Base-by-base conservation (phyloP, 2,113 vertebrate species). In the Thoracochromis brauschi region DNA sequence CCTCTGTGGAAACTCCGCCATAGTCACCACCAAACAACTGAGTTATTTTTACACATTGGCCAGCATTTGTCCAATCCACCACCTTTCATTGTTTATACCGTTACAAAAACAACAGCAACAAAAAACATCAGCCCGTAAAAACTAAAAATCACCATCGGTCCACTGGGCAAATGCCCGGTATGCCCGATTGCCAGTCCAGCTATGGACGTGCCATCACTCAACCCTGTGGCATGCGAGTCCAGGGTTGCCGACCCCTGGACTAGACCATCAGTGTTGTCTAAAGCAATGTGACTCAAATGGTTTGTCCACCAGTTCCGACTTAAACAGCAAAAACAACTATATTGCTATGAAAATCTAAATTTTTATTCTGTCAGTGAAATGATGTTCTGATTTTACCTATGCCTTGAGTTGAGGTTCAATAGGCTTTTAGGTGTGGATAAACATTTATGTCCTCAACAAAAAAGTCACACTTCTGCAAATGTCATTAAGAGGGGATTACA, bases 141-240 rank as follows among this genome's bases (percentile, higher is more conserved):
- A 58, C 0, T 0, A 58, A 29, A 0, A 58, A 29, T 58, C 55
- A 29, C 55, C 2, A 29, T 57, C 24, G 7, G 24, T 1, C 24
- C 24, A 9, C 55, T 9, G 24, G 24, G 24, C 55, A 57, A 16
- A 58, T 29, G 55, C 4, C 55, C 24, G 4, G 55, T 58, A 58
- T 58, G 55, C 13, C 55, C 0, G 13, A 57, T 57, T 16, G 13
- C 55, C 55, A 58, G 55, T 58, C 55, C 55, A 58, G 8, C 55
- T 58, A 29, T 58, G 55, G 24, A 16, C 24, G 3, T 29, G 55
- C 55, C 55, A 58, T 58, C 54, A 0, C 13, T 57, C 29, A 57
- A 57, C 54, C 54, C 54, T 24, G 3, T 54, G 53, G 11, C 21
- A 55, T 2, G 11, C 0, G 54, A 57, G 54, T 24, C 54, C 4